phyloP scores from a whole-genome alignment of 2,888 invertebrate species.

The Taenaris catops region DNA sequence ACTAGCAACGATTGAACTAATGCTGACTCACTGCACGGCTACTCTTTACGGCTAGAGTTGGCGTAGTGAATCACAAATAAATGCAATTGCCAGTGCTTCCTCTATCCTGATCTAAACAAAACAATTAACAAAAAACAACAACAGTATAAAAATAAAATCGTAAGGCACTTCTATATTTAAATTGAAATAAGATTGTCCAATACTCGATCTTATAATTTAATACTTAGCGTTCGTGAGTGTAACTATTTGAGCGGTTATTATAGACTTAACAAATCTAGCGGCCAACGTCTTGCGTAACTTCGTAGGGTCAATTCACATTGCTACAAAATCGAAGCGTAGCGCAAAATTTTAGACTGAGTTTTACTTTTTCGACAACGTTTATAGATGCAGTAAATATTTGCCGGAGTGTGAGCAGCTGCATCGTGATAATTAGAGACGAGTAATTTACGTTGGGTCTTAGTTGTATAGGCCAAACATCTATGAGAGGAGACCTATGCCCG shows the following conservation, averaged over 20 bases:
- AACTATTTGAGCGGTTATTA: conserved; percentile 25
- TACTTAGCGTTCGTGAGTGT: conserved; percentile 36
- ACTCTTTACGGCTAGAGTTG: conserved; percentile 48
- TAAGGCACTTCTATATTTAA: conserved; percentile 78
- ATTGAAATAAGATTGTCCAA: conserved; percentile 57
- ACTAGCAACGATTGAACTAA: conserved; percentile 42
- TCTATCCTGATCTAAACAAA: conserved; percentile 37
- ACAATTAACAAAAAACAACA: conserved; percentile 42
- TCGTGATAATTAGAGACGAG: too few relatives aligned
- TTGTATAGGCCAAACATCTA: too few relatives aligned
- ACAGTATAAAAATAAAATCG: conserved; percentile 68
- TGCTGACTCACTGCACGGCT: conserved; percentile 35
- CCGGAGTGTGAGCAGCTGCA: too few relatives aligned
- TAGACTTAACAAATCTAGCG: conserved; percentile 9
- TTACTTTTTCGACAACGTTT: too few relatives aligned
- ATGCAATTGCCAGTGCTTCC: conserved; percentile 66
- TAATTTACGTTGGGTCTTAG: too few relatives aligned
- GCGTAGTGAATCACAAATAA: conserved; percentile 50
- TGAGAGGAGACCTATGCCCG: too few relatives aligned
- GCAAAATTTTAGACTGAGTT: neutral
- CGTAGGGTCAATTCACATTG: neutral
- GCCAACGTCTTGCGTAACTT: too few relatives aligned
- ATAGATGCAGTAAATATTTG: too few relatives aligned
- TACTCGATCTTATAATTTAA: conserved; percentile 48
- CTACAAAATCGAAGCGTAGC: neutral